Evolutionary conservation across 2,888 invertebrate genomes (phyloP), one percentile per base, ranked within the genome.

Genomic region (Chloroclysta siterata): DNA sequence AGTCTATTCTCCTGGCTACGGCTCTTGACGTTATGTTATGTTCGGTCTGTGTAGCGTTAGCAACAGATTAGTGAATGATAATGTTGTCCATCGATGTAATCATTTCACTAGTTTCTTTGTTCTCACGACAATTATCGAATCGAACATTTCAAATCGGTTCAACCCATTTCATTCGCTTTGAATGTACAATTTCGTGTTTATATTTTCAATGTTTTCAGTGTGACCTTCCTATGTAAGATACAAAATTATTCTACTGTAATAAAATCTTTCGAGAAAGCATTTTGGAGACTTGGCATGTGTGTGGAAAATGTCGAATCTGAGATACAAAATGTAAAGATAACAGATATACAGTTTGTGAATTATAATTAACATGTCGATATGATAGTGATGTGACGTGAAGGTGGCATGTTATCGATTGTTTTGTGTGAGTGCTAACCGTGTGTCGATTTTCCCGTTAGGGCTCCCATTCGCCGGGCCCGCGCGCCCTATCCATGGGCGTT

Each of bases 381-480:
- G 76, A 78, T 74, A 75, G 82, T 84, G 81, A 80, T 81, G 83
- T 84, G 82, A 79, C 82, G 83, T 85, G 83, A 77, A 77, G 84
- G 79, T 77, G 78, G 90, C 91, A 91, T 91, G 90, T 83, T 74
- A 76, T 79, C 85, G 87, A 87, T 84, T 87, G 89, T 89, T 83
- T 88, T 89, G 89, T 92, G 93, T 93, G 91, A 94, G 93, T 94
- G 95, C 95, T 92, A 93, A 94, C 93, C 84, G 91, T 91, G 88
- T 91, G 86, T 83, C 89, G 93, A 90, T 89, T 92, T 90, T 89
- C 88, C 87, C 83, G 87, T 86, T 94, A 97, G 97, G 97, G 98
- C 93, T 96, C 97, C 85, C 97, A 97, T 93, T 97, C 98, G 92
- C 98, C 98, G 89, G 97, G 97, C 94, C 97, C 97, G 90, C 96